These are phyloP conservation scores for Galemys pyrenaicus DNA, from an alignment of 2,113 vertebrate species.

Conservation along the genomic window DNA sequence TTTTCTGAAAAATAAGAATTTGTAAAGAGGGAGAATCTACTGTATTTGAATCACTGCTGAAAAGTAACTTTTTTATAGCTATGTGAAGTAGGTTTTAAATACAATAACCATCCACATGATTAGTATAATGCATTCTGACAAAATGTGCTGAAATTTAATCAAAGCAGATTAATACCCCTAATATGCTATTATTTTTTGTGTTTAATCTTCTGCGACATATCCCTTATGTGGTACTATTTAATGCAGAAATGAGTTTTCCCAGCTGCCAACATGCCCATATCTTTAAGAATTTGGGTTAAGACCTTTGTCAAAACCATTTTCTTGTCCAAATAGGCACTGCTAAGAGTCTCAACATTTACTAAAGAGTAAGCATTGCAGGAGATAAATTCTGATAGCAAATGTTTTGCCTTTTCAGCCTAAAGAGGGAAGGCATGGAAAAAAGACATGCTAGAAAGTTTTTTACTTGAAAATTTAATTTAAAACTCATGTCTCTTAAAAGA, in stretches of 20 bases:
- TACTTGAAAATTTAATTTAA: constrained; percentile 6
- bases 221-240: background rate
- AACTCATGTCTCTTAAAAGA: background rate
- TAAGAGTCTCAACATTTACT: background rate
- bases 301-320: constrained; percentile 3
- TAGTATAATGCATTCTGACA: background rate
- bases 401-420: background rate
- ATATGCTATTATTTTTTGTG: background rate
- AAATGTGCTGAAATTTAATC: constrained; percentile 31
- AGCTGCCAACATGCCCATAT: background rate
- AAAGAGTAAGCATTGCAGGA: background rate
- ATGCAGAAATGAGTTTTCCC: constrained; percentile 33
- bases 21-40: background rate
- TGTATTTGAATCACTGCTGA: background rate
- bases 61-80: background rate
- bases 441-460: background rate
- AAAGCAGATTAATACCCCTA: constrained; percentile 29
- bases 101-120: background rate
- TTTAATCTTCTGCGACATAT: background rate
- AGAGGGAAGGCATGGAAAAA: background rate
- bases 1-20: background rate
- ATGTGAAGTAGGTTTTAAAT: constrained; percentile 5
- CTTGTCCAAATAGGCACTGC: background rate
- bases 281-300: background rate
- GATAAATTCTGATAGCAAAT: background rate